phyloP scores from a whole-genome alignment of 2,797 vertebrate species.

The Sphenopsis melanotis region DNA sequence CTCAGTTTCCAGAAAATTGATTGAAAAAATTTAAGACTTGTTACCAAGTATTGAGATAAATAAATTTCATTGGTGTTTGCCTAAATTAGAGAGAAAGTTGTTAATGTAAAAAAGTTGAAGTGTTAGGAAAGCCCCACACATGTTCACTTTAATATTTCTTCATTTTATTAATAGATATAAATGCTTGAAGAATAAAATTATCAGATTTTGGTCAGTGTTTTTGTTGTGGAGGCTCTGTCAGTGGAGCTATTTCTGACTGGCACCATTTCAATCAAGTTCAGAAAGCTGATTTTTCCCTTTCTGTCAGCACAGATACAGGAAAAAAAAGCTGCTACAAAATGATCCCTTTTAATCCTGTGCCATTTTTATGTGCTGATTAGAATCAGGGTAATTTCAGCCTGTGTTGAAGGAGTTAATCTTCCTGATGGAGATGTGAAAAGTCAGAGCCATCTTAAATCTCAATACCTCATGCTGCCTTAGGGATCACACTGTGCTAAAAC shows the following conservation, averaged over 20 bases:
- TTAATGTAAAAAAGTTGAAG: neutral
- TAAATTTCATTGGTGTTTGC: neutral
- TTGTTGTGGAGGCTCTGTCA: neutral
- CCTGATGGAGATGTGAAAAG: constrained; percentile 63
- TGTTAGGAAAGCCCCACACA: neutral
- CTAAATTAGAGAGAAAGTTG: neutral
- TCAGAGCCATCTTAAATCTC: constrained; percentile 71
- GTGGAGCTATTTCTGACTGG: neutral
- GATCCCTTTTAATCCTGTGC: constrained; percentile 24
- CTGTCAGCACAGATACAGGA: neutral
- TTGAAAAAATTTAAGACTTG: neutral
- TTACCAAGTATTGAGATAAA: neutral
- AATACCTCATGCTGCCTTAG: constrained; percentile 71
- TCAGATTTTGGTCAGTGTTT: neutral
- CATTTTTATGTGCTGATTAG: constrained; percentile 23
- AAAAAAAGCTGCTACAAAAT: neutral
- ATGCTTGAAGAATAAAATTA: neutral
- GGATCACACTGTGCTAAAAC: constrained; percentile 78
- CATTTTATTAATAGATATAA: neutral
- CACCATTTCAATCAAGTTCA: neutral
- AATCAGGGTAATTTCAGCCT: constrained; percentile 33
- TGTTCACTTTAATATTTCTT: neutral
- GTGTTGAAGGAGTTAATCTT: constrained; percentile 75
- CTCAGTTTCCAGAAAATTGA: neutral
- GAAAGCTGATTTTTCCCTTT: neutral